Evolutionary conservation across 2,113 vertebrate genomes (phyloP).

Genomic region (Corythoichthys haematopterus): DNA sequence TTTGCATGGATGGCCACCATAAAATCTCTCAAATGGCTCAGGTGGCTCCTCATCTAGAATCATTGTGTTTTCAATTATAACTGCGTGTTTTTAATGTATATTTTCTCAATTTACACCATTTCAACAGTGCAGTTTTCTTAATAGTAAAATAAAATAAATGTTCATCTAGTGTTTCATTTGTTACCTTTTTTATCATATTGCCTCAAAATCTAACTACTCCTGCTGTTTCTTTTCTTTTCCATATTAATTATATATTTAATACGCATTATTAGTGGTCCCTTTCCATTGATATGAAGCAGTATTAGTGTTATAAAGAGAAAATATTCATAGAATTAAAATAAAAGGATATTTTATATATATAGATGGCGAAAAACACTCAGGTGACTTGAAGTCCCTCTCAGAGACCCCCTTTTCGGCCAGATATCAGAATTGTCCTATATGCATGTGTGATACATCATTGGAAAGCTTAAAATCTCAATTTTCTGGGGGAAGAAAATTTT

Average conservation of each 20-base stretch:
- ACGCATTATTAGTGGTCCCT: background rate
- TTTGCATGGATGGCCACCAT: slow-evolving; percentile 14
- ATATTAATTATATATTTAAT: background rate
- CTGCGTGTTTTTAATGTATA: slow-evolving; percentile 3
- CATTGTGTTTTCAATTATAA: slow-evolving; percentile 2
- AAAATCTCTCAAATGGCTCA: slow-evolving; percentile 27
- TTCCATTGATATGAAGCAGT: background rate
- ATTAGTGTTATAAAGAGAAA: background rate
- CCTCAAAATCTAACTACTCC: too few relatives aligned
- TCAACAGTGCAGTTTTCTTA: background rate
- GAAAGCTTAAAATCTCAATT: too few relatives aligned
- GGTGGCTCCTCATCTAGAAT: slow-evolving; percentile 2
- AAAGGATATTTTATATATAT: too few relatives aligned
- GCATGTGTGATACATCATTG: too few relatives aligned
- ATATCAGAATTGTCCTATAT: too few relatives aligned
- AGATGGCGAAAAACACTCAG: too few relatives aligned
- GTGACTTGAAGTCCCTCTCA: too few relatives aligned
- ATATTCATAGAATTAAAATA: background rate
- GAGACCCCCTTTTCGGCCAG: too few relatives aligned
- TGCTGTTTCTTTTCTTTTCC: background rate
- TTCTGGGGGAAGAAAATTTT: too few relatives aligned
- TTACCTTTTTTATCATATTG: too few relatives aligned
- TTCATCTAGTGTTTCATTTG: too few relatives aligned
- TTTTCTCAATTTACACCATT: slow-evolving; percentile 5
- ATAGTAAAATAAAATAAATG: too few relatives aligned